Evolutionary conservation across 1,140 invertebrate genomes (phyloP).

Genomic region (Gyrodactylus salaris): DNA sequence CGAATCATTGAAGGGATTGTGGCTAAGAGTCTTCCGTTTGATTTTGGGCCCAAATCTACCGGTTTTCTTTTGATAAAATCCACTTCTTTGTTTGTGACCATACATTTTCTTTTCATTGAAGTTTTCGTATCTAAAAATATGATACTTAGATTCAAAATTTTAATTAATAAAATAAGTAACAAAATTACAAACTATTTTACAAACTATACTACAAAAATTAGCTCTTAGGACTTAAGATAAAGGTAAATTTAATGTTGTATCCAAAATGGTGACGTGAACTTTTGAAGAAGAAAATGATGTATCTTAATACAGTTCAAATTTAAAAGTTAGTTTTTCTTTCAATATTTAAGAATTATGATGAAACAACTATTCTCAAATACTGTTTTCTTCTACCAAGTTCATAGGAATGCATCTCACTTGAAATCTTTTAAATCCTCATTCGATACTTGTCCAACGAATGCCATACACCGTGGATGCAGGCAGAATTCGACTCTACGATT

Average conservation of each 20-base stretch:
- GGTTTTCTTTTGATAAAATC: slow-evolving; percentile 1
- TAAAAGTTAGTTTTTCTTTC: no score
- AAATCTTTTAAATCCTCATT: neutral
- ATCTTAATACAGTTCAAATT: no score
- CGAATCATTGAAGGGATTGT: neutral
- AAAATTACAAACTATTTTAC: no score
- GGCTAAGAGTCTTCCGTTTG: neutral
- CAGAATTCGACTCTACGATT: neutral
- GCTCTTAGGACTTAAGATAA: no score
- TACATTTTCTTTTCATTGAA: neutral
- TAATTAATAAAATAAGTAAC: neutral
- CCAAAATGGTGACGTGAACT: no score
- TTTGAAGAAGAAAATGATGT: no score
- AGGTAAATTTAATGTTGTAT: no score
- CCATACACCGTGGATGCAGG: neutral
- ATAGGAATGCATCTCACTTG: no score
- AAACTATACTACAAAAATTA: no score
- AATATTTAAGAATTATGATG: no score
- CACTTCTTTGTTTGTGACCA: neutral
- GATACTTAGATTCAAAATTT: neutral
- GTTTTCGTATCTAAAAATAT: neutral
- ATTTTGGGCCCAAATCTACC: neutral
- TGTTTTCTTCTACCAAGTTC: no score
- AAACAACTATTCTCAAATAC: no score
- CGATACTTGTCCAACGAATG: slow-evolving; percentile 1